These are phyloP conservation scores for Apoderus coryli DNA, from an alignment of 2,888 invertebrate genomes.

Conservation along the genomic window DNA sequence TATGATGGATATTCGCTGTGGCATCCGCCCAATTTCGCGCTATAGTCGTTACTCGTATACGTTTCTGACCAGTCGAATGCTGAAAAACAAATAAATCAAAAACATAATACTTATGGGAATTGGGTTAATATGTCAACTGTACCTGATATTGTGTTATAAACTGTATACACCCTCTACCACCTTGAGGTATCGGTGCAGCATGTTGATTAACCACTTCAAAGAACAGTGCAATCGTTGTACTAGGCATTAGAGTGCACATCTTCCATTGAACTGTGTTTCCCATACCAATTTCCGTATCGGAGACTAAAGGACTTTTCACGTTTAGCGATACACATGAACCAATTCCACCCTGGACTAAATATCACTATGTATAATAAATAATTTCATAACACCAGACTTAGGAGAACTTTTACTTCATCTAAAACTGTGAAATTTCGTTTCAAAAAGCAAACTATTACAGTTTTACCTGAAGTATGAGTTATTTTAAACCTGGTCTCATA, in stretches of 20 bases:
- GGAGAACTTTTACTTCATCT: too few species aligned
- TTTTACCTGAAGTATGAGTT: too few species aligned
- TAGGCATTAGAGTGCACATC: conserved; percentile 86
- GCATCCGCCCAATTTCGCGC: conserved; percentile 99
- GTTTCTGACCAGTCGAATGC: conserved; percentile 87
- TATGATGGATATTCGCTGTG: conserved; percentile 73
- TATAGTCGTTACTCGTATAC: conserved; percentile 91
- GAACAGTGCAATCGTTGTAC: conserved; percentile 84
- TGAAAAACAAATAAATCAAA: conserved; percentile 17
- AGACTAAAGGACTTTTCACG: conserved; percentile 81
- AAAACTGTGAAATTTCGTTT: too few species aligned
- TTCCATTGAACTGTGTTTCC: conserved; percentile 99
- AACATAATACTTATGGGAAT: conserved; percentile 2
- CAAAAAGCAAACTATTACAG: too few species aligned
- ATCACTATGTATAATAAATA: too few species aligned
- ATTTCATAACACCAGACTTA: too few species aligned
- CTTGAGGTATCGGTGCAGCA: conserved; percentile 86
- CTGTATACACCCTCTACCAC: conserved; percentile 92
- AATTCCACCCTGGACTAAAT: conserved; percentile 79
- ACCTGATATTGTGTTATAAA: conserved; percentile 91
- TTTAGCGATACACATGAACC: conserved; percentile 92
- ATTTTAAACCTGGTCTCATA: too few species aligned
- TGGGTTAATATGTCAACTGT: conserved; percentile 10
- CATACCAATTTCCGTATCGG: conserved; percentile 95
- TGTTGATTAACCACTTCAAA: conserved; percentile 96